phyloP scores from a whole-genome alignment of 2,113 vertebrate species.

The Neolamprologus devosi region DNA sequence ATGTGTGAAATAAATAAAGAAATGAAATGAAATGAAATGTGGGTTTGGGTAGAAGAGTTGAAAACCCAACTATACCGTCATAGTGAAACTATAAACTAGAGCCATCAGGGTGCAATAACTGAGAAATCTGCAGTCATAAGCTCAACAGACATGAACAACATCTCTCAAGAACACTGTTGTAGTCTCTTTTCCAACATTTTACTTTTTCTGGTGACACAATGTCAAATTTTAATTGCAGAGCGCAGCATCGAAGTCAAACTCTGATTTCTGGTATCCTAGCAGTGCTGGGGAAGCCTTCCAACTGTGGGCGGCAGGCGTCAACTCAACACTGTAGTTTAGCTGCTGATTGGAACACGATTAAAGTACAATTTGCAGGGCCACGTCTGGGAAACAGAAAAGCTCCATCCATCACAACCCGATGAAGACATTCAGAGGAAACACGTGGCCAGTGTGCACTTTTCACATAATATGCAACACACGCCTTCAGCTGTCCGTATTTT shows the following conservation, averaged over 20 bases:
- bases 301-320: slow-evolving; percentile 4
- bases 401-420: slow-evolving; percentile 31
- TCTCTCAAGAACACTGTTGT: neutral
- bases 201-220: neutral
- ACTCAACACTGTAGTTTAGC: slow-evolving; percentile 4
- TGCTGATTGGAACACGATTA: slow-evolving; percentile 28
- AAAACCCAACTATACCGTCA: neutral
- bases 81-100: neutral
- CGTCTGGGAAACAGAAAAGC: slow-evolving; percentile 8
- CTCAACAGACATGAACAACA: neutral
- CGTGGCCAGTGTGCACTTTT: neutral
- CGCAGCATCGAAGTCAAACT: neutral
- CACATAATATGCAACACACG: neutral
- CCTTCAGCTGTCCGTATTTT: neutral
- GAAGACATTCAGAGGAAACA: slow-evolving; percentile 27
- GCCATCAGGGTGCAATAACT: neutral
- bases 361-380: slow-evolving; percentile 4
- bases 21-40: neutral
- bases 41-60: neutral
- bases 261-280: neutral
- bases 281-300: neutral
- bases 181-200: neutral
- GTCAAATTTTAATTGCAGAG: neutral
- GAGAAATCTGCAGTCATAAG: neutral
- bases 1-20: too few species aligned